Base-by-base conservation (phyloP, 2,113 vertebrate species). In the Pseudolaguvia tuberculata region DNA sequence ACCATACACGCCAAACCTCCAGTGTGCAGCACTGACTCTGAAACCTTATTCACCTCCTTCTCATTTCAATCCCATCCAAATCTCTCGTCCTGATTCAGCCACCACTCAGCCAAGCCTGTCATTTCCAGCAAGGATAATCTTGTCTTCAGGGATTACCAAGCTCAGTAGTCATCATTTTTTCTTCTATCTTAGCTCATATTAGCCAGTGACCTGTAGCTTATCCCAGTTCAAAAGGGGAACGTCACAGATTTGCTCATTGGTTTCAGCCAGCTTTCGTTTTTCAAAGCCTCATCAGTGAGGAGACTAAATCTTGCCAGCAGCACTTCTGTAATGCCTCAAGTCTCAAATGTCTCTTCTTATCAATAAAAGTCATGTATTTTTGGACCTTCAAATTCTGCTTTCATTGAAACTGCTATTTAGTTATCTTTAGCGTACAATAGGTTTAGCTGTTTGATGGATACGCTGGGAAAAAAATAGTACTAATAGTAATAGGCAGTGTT, bases 101-200 rank as follows among this genome's bases (percentile, higher is more conserved):
- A 59, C 77, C 65, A 76, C 78, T 83, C 79, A 72, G 84, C 84
- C 73, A 77, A 83, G 82, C 85, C 85, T 57, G 81, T 86, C 83
- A 86, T 85, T 88, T 86, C 85, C 83, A 81, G 86, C 85, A 77
- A 82, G 86, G 84, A 87, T 91, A 89, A 91, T 88, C 90, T 88
- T 83, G 81, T 77, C 88, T 84, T 79, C 55, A 50, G 77, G 88
- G 88, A 91, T 91, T 89, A 89, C 79, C 68, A 83, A 88, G 84
- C 84, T 89, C 88, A 73, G 70, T 83, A 85, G 89, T 89, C 90
- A 89, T 91, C 89, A 88, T 78, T 90, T 89, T 89, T 87, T 75
- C 80, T 76, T 80, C 82, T 84, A 85, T 86, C 85, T 90, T 86
- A 89, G 87, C 86, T 86, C 85, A 83, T 87, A 88, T 91, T 91